Conservation (phyloP, 2,113 vertebrate species). For the Myrmecophaga tridactyla region DNA sequence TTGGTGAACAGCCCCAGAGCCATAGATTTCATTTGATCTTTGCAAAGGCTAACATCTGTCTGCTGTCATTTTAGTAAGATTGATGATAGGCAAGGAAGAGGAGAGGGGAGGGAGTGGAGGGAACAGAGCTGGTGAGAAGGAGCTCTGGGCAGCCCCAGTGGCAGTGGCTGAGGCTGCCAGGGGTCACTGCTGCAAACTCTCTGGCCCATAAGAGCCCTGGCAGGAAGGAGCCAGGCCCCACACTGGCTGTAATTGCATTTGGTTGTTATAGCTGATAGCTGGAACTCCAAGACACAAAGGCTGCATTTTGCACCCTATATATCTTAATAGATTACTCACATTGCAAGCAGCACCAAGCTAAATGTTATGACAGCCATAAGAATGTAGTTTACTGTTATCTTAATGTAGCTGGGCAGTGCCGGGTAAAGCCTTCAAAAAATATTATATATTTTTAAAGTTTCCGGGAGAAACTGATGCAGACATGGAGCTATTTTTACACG, state of each 20-base stretch:
- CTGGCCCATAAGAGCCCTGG: slow-evolving; percentile 34
- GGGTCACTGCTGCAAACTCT: slow-evolving; percentile 66
- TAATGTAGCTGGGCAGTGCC: slow-evolving; percentile 86
- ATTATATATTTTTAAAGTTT: slow-evolving; percentile 78
- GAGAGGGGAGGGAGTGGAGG: slow-evolving; percentile 72
- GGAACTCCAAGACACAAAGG: slow-evolving; percentile 65
- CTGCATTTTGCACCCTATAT: slow-evolving; percentile 80
- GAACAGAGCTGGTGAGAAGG: slow-evolving; percentile 72
- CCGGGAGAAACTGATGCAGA: slow-evolving; percentile 78
- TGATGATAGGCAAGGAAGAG: slow-evolving; percentile 94
- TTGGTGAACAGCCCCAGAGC: slow-evolving; percentile 94
- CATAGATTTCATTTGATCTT: slow-evolving; percentile 99
- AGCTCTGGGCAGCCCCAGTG: slow-evolving; percentile 71
- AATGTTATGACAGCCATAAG: slow-evolving; percentile 88
- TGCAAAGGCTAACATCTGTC: slow-evolving; percentile 99
- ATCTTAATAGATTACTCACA: slow-evolving; percentile 83
- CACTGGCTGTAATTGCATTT: slow-evolving; percentile 71
- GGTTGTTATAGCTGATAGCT: slow-evolving; percentile 70
- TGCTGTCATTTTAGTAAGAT: slow-evolving; percentile 99
- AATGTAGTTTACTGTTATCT: slow-evolving; percentile 85
- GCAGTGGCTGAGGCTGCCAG: slow-evolving; percentile 73
- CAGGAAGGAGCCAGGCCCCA: slow-evolving; percentile 55
- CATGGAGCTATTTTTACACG: slow-evolving; percentile 79
- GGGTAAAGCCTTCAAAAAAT: slow-evolving; percentile 83
- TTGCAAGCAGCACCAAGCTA: slow-evolving; percentile 78